phyloP scores from a whole-genome alignment of 2,888 invertebrate genomes.

The Choreutis nemorana region DNA sequence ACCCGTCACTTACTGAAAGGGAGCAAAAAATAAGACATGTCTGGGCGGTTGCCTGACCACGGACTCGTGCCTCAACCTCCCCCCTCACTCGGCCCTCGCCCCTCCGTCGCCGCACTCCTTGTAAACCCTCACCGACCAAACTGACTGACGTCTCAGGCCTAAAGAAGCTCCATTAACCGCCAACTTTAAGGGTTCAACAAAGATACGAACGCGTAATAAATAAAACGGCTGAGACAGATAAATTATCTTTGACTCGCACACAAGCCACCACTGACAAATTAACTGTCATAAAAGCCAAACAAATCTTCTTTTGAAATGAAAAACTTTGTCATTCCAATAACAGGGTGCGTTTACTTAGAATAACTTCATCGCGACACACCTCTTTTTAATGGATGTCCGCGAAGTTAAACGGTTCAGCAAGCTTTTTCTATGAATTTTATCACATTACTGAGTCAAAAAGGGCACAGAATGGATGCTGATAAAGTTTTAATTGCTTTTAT shows the following conservation, averaged over 20 bases:
- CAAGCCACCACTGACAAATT: constrained; percentile 59
- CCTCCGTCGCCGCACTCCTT: constrained; percentile 5
- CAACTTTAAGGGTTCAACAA: constrained; percentile 55
- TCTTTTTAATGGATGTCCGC: background rate
- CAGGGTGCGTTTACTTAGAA: constrained; percentile 17
- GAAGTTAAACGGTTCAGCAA: constrained; percentile 13
- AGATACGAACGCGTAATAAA: constrained; percentile 61
- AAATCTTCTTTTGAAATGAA: constrained; percentile 53
- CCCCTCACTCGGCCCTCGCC: constrained; percentile 13
- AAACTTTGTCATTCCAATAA: constrained; percentile 42
- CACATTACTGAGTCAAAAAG: constrained; percentile 27
- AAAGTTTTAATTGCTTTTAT: constrained; percentile 60
- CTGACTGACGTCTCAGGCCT: constrained; percentile 44
- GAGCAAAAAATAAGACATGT: constrained; percentile 30
- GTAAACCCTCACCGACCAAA: constrained; percentile 11
- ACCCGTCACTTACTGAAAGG: constrained; percentile 31
- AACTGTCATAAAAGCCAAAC: constrained; percentile 60
- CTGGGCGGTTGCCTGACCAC: constrained; percentile 27
- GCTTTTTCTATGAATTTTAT: constrained; percentile 31
- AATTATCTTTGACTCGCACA: constrained; percentile 62
- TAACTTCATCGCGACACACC: background rate
- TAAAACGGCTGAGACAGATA: constrained; percentile 63
- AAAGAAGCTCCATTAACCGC: constrained; percentile 57
- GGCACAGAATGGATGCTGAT: constrained; percentile 40
- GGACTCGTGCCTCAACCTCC: constrained; percentile 14